Conservation (phyloP, 2,797 vertebrate genomes). For the Liparis tanakae region DNA sequence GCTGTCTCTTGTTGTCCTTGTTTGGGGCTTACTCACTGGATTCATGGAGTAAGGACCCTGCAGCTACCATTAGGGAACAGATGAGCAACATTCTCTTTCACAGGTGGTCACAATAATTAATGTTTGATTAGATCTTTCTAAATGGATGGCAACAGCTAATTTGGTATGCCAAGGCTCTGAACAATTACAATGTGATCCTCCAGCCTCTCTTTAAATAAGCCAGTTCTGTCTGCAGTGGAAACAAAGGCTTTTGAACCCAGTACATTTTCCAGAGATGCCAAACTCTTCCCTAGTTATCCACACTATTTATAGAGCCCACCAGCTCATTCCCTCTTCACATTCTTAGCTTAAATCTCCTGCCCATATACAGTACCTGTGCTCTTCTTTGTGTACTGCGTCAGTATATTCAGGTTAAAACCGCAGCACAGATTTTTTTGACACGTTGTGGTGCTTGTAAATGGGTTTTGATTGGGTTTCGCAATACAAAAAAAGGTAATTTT, state of each 20-base stretch:
- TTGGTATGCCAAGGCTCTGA: constrained; percentile 58
- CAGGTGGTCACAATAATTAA: constrained; percentile 80
- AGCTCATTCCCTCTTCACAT: constrained; percentile 44
- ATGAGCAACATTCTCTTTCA: constrained; percentile 61
- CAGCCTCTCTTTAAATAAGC: constrained; percentile 55
- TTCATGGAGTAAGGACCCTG: constrained; percentile 47
- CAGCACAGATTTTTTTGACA: constrained; percentile 45
- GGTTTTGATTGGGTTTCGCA: constrained; percentile 56
- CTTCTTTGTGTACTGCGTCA: constrained; percentile 36
- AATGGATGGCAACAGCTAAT: constrained; percentile 70
- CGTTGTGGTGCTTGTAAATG: constrained; percentile 50
- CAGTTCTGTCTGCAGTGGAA: constrained; percentile 65
- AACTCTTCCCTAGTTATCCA: constrained; percentile 55
- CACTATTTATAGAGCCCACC: constrained; percentile 61
- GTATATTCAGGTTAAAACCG: constrained; percentile 39
- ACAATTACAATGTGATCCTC: constrained; percentile 53
- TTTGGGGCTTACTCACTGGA: constrained; percentile 44
- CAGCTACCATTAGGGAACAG: constrained; percentile 60
- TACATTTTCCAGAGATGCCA: constrained; percentile 52
- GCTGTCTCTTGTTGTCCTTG: constrained; percentile 58
- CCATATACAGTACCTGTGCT: constrained; percentile 35
- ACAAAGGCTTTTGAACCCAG: constrained; percentile 67
- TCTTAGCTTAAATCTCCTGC: constrained; percentile 44
- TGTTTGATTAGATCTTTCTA: constrained; percentile 75
- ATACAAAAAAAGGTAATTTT: constrained; percentile 33